A percentile compares a stretch with the other conserved stretches of the same genome.
Evolutionary conservation across 1,140 invertebrate genomes (phyloP).

Genomic region (Euura saliciscinereae): DNA sequence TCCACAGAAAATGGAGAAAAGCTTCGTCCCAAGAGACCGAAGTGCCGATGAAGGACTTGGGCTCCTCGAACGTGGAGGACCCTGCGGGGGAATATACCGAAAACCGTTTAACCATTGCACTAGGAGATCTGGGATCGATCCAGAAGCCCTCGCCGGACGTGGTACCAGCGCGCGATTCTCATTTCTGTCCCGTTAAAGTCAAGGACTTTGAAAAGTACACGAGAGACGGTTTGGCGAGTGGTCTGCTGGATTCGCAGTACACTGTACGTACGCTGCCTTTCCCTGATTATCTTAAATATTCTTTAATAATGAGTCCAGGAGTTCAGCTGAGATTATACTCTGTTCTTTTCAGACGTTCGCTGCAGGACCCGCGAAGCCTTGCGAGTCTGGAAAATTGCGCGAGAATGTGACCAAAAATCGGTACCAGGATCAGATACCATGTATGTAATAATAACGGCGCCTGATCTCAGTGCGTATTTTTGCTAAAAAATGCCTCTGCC

Average conservation of each 20-base stretch:
- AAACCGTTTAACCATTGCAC: not conserved
- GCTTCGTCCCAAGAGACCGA: not conserved
- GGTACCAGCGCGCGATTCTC: not conserved
- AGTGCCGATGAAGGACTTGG: not conserved
- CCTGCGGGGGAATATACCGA: not conserved
- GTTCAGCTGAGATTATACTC: conserved; percentile 18
- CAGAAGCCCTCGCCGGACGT: not conserved
- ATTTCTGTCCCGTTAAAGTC: not conserved
- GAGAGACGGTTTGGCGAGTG: conserved; percentile 14
- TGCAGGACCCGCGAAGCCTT: conserved; percentile 61
- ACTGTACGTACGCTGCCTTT: not conserved
- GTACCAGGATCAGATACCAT: conserved; percentile 55
- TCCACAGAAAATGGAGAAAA: no score
- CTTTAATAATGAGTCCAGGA: conserved; percentile 16
- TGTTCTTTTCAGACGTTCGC: conserved; percentile 48
- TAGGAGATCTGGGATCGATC: not conserved
- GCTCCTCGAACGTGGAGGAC: not conserved
- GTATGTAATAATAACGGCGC: not conserved
- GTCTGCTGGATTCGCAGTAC: conserved; percentile 16
- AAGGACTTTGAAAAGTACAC: conserved; percentile 16
- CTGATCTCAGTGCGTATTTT: no score
- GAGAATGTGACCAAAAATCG: conserved; percentile 62
- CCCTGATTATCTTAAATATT: not conserved
- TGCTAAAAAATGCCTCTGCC: no score
- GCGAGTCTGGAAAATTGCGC: conserved; percentile 56